Evolutionary conservation across 2,888 invertebrate species (phyloP), one percentile per base, ranked within the genome.

Genomic region (Fragum sueziense): DNA sequence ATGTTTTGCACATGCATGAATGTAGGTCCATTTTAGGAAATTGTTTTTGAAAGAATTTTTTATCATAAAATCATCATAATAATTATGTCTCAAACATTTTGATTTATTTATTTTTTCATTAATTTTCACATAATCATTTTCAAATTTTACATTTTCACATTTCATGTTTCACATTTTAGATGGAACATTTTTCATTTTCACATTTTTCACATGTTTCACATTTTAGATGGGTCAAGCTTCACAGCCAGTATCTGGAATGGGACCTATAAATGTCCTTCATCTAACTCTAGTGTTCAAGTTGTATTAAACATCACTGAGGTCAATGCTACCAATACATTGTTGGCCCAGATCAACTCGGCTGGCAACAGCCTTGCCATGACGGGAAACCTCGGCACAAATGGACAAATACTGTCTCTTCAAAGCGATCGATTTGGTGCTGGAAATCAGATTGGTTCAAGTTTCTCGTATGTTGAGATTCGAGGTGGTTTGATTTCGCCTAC

Each of bases 281-380:
- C 41, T 41, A 22, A 22, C 22, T 41, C 25, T 7, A n/a, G 41
- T 34, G 27, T 25, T 17, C 34, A 22, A 41, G 22, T 65, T 65
- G 25, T 25, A 27, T 34, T 79, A 61, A 78, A 82, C 51, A 76
- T 82, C 2, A 78, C 82, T 37, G 57, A 62, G 22, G 29, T 69
- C 20, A 69, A 75, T 33, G 54, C 67, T 25, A 75, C 57, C 37
- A 76, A 73, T 9, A 54, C 54, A 4, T 73, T 73, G 33, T 37
- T 70, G 3, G 82, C 73, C n/a, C 61, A 47, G 6, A 54, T 78
- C 20, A 33, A 59, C 0, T 68, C 76, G 7, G 31, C 70, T n/a
- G 72, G 72, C 7, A 37, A 59, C 25, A 41, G 27, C 20, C 34
- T 82, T 31, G 20, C 61, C 25, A 75, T 82, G 73, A n/a, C 17